Evolutionary conservation across 2,888 invertebrate genomes (phyloP), one percentile per base, ranked within the genome.

Genomic region (Saturnia japonica): DNA sequence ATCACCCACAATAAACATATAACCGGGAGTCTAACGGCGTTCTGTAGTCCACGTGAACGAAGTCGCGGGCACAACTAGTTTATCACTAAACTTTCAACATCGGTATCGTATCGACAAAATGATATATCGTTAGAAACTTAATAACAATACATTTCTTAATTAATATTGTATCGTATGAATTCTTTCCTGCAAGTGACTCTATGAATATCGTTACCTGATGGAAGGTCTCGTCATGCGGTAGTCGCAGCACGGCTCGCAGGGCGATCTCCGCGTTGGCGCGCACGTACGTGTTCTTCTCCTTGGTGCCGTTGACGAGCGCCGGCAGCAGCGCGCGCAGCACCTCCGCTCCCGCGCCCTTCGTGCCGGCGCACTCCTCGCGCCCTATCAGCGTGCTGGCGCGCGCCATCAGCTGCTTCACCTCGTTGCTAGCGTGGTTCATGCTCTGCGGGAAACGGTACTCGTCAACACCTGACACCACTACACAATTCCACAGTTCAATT

Each of bases 231-330:
- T 97, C 97, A 70, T 96, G 94, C 78, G 97, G 95, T 76, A 99
- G 94, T 73, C 96, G 95, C 77, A 99, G 95, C 77, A 99, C 95
- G 69, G 97, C 96, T 68, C 99, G 96, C 68, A 99, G 95, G 12
- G 99, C 99, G 75, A 97, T 95, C 95, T 99, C 99, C 60, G 99
- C 97, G 92, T 98, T 98, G 60, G 98, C 97, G 89, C 98, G 97
- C 62, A 99, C 99, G 85, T 98, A 97, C 68, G 98, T 96, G 93
- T 99, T 99, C 94, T 99, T 99, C 94, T 99, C 99, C 94, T 99
- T 99, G 73, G 99, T 99, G 75, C 99, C 99, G 94, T 99, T 99
- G 69, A 99, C 99, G 79, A 99, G 94, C 92, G 98, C 97, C 0
- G 99, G 99, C 77, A 99, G 94, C 75, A 98, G 91, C 69, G 96